A percentile compares a stretch with the other conserved stretches of the same genome.
phyloP scores from a whole-genome alignment of 2,797 vertebrate species.

The Notolabrus celidotus region DNA sequence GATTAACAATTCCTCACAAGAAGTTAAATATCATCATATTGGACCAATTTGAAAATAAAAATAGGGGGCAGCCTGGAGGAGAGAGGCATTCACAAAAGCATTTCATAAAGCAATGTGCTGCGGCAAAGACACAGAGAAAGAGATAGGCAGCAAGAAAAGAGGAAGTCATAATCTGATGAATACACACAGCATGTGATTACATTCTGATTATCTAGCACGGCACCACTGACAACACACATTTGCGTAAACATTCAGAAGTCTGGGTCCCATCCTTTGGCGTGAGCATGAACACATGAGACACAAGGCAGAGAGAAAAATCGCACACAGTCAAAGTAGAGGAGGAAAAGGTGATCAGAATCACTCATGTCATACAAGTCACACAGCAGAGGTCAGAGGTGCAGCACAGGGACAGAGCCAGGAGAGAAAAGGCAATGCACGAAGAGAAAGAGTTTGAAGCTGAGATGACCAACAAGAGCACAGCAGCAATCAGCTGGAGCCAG shows the following conservation, averaged over 20 bases:
- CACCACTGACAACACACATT: constrained; percentile 66
- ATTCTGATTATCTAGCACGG: constrained; percentile 65
- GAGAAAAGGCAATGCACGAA: constrained; percentile 60
- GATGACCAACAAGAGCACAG: constrained; percentile 71
- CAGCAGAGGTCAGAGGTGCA: constrained; percentile 69
- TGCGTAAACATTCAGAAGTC: constrained; percentile 61
- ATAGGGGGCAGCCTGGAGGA: constrained; percentile 65
- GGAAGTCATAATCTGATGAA: constrained; percentile 66
- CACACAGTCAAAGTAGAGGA: constrained; percentile 66
- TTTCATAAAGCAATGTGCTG: constrained; percentile 67
- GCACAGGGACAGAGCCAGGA: constrained; percentile 62
- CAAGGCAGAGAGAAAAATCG: constrained; percentile 69
- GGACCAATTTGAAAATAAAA: constrained; percentile 47
- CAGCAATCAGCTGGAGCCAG: constrained; percentile 73
- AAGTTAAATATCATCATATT: constrained; percentile 52
- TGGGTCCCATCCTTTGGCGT: constrained; percentile 55
- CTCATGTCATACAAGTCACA: constrained; percentile 77
- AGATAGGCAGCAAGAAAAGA: constrained; percentile 67
- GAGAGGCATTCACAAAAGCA: constrained; percentile 69
- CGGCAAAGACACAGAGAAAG: constrained; percentile 64
- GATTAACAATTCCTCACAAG: constrained; percentile 58
- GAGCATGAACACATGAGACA: constrained; percentile 66
- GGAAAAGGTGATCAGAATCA: constrained; percentile 73
- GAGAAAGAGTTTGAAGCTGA: constrained; percentile 70
- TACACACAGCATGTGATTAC: constrained; percentile 66